phyloP scores from a whole-genome alignment of 2,113 vertebrate genomes.

The Tragelaphus strepsiceros region DNA sequence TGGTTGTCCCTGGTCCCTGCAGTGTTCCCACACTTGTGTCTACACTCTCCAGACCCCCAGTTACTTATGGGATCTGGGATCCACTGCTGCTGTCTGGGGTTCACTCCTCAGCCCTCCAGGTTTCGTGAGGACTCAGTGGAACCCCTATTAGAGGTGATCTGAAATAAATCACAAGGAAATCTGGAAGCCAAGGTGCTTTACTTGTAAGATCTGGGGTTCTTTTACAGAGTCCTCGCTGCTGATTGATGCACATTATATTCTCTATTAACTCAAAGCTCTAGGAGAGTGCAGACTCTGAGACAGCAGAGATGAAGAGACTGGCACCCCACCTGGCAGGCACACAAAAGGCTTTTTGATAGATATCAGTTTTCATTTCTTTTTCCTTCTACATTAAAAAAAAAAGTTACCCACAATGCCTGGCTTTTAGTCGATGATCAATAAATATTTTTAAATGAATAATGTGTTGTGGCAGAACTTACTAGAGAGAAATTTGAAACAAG shows the following conservation, averaged over 20 bases:
- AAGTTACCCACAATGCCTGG: not conserved
- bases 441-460: not conserved
- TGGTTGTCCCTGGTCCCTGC: rapidly evolving
- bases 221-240: not conserved
- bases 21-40: not conserved
- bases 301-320: not conserved
- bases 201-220: rapidly evolving
- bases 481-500: not conserved
- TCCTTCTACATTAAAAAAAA: not conserved
- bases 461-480: not conserved
- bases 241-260: not conserved
- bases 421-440: not conserved
- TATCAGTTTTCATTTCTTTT: not conserved
- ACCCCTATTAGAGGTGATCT: not conserved
- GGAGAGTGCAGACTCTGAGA: not conserved
- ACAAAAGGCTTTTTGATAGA: not conserved
- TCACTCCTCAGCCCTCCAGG: not conserved
- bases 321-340: too few species aligned
- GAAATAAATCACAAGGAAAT: not conserved
- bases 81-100: not conserved
- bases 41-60: rapidly evolving
- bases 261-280: not conserved
- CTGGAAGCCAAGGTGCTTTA: not conserved
- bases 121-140: not conserved
- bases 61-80: not conserved